Percentiles rank a stretch among this genome's conserved stretches.
phyloP scores from a whole-genome alignment of 2,797 vertebrate genomes.

The Amblyopsis hoosieri region DNA sequence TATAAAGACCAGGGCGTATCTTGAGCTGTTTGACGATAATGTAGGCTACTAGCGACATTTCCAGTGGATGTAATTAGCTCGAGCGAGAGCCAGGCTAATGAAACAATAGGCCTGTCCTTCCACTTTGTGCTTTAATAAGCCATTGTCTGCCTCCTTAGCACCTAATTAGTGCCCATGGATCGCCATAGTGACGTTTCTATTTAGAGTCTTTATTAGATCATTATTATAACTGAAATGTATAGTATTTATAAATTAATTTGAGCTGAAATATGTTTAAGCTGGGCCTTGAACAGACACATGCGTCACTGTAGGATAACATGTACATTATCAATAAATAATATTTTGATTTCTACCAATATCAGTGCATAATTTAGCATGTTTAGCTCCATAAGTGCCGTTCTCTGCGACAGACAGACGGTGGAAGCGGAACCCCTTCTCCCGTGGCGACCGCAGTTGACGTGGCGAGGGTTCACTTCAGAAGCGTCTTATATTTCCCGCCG shows the following conservation, averaged over 20 bases:
- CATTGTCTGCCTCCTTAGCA: conserved; percentile 66
- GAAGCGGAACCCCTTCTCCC: conserved; percentile 29
- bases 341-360: too few species aligned
- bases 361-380: background rate
- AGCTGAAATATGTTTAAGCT: conserved; percentile 8
- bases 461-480: conserved; percentile 44
- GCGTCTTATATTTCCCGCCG: conserved; percentile 50
- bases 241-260: conserved; percentile 26
- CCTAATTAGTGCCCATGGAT: conserved; percentile 69
- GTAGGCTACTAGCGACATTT: conserved; percentile 58
- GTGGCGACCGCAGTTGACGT: conserved; percentile 43
- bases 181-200: conserved; percentile 49
- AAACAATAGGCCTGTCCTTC: conserved; percentile 71
- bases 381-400: conserved; percentile 2
- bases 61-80: conserved; percentile 75
- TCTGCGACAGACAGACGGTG: background rate
- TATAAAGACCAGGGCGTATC: conserved; percentile 61
- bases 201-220: conserved; percentile 44
- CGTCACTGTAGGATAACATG: background rate
- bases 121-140: conserved; percentile 70
- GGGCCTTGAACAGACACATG: conserved; percentile 8
- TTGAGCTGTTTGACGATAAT: conserved; percentile 72
- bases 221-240: conserved; percentile 28
- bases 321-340: background rate
- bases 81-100: conserved; percentile 67